Conservation (phyloP, 2,888 invertebrate genomes). For the Coelogynopora nodosa region DNA sequence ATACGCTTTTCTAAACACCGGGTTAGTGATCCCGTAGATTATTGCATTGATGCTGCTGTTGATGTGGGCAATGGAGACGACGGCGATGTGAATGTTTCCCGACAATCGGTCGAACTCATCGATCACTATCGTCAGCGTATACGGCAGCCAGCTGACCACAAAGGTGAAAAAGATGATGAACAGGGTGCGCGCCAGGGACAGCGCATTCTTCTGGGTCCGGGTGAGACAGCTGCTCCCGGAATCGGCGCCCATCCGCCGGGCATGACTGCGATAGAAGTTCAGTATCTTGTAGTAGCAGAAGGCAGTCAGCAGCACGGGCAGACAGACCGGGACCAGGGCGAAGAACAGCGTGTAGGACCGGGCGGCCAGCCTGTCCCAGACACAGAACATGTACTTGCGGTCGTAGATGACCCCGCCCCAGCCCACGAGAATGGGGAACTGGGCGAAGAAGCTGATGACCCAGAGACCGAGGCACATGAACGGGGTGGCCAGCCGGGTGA, state of each 20-base stretch:
- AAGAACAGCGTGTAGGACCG: conserved; percentile 53
- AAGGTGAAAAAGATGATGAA: not conserved
- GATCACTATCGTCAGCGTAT: not conserved
- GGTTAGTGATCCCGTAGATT: not conserved
- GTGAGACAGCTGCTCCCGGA: not conserved
- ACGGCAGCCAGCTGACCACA: not conserved
- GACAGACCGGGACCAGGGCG: conserved; percentile 51
- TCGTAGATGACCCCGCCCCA: conserved; percentile 56
- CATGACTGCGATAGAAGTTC: not conserved
- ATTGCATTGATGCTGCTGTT: not conserved
- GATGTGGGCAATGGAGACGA: not conserved
- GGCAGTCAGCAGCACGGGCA: conserved; percentile 52
- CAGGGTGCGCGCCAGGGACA: conserved; percentile 21
- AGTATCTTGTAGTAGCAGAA: conserved; percentile 53
- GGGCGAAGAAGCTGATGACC: conserved; percentile 50
- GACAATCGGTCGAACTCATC: not conserved
- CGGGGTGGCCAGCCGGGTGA: not conserved
- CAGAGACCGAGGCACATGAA: not conserved
- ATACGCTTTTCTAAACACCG: not conserved
- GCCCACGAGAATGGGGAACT: conserved; percentile 54
- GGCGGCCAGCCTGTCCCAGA: conserved; percentile 56
- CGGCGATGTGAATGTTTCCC: not conserved
- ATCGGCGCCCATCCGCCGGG: not conserved
- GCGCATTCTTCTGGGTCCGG: conserved; percentile 46
- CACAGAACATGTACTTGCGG: conserved; percentile 54